Base-by-base conservation (phyloP, 2,113 vertebrate genomes). In the Riparia riparia region DNA sequence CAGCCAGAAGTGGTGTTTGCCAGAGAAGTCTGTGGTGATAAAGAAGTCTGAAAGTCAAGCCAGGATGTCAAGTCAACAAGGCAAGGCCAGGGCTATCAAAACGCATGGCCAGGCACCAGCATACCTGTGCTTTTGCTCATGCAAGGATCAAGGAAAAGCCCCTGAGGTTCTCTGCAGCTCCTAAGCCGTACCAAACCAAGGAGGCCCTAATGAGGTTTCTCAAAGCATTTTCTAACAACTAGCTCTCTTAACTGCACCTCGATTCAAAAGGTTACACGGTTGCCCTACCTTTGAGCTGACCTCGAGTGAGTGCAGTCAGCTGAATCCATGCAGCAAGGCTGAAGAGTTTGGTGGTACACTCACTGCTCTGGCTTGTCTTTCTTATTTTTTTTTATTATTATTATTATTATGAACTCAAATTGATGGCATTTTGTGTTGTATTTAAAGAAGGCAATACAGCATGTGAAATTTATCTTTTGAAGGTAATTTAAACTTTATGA, bases 301-400 rank as follows among this genome's bases (percentile, higher is more conserved):
- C 16, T 61, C 34, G 12, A 61, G 13, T 26, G 10, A 56, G 16
- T 22, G 6, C 3, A 44, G 15, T 9, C 32, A 58, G 31, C 1
- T 4, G 31, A 82, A 66, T 0, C 1, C 5, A 8, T 47, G 14
- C 17, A 79, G 21, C 37, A 80, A 80, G 12, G 22, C 20, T 51
- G 17, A 41, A 47, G 26, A 57, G 7, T 83, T 61, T 53, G 2
- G 10, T 51, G 6, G 25, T 39, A 11, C 8, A 5, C 5, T 42
- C 1, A 5, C 9, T 83, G 19, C 28, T 16, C 1, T 17, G 5
- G 5, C 4, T 4, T 15, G 5, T 37, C 4, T 31, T 18, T 57
- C 5, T 42, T 42, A 6, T 42, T 42, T 42, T 42, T 42, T 42
- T 42, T 42, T 5, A 14, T 8, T 24, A 22, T 34, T 25, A 24